Conservation (phyloP, 2,888 invertebrate species). For the Oscheius sp. region DNA sequence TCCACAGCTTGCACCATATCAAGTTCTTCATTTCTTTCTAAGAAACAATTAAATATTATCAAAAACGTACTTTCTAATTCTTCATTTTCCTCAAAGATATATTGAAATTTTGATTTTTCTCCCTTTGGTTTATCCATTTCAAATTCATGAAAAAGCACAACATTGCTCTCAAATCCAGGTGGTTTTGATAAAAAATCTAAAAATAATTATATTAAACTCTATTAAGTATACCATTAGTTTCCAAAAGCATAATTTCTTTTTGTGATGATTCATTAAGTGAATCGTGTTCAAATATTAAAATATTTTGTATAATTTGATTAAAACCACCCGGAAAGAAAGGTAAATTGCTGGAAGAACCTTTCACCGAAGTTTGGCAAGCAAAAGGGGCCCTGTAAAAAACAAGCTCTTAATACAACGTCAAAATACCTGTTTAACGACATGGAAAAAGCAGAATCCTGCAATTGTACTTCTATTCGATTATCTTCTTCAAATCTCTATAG, state of each 20-base stretch:
- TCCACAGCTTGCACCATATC: too few relatives aligned
- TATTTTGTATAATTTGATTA: slow-evolving; percentile 33
- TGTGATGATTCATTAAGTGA: neutral
- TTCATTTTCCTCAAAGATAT: neutral
- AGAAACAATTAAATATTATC: too few relatives aligned
- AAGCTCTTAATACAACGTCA: neutral
- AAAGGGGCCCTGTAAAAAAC: slow-evolving; percentile 4
- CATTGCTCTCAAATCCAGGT: slow-evolving; percentile 36
- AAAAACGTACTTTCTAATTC: too few relatives aligned
- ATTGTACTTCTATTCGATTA: neutral
- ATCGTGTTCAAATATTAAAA: slow-evolving; percentile 34
- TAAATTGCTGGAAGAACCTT: slow-evolving; percentile 57
- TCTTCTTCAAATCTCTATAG: slow-evolving; percentile 21
- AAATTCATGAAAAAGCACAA: neutral
- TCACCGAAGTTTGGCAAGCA: slow-evolving; percentile 29
- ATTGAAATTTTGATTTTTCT: neutral
- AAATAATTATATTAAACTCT: too few relatives aligned
- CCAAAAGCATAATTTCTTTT: slow-evolving; percentile 2
- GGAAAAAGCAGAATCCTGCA: slow-evolving; percentile 35
- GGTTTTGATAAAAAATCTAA: too few relatives aligned
- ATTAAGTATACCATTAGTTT: slow-evolving; percentile 28
- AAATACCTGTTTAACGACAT: slow-evolving; percentile 44
- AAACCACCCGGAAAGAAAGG: slow-evolving; percentile 54
- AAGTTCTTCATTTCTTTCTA: too few relatives aligned
- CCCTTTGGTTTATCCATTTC: neutral